Evolutionary conservation across 2,113 vertebrate genomes (phyloP), one percentile per base, ranked within the genome.

Genomic region (Oreotrochilus melanogaster): DNA sequence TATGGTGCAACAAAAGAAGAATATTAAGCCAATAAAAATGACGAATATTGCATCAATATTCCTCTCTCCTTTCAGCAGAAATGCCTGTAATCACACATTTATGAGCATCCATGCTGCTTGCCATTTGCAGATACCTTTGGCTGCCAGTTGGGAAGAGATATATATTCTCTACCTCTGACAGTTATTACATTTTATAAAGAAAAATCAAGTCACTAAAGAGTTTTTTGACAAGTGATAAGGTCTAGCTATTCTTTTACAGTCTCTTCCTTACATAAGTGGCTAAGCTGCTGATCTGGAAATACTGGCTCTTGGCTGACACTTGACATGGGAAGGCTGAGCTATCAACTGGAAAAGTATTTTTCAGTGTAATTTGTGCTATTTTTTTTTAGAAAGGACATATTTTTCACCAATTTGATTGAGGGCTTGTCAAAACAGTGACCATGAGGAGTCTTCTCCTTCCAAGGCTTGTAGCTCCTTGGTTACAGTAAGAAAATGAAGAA

Each of bases 151-250:
- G 76, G 61, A 92, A 92, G 88, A 96, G 75, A 93, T 65, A 95
- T 88, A 90, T 93, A 92, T 95, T 96, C 88, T 92, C 91, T 71
- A 75, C 75, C 79, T 88, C 69, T 97, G 95, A 96, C 92, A 92
- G 94, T 96, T 96, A 96, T 84, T 96, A 78, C 92, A 78, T 94
- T 97, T 92, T 88, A 94, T 93, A 90, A 92, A 93, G 94, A 96
- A 96, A 94, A 94, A 94, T 96, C 88, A 96, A 96, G 88, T 93
- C 93, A 94, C 78, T 96, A 74, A 96, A 94, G 85, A 92, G 92
- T 92, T 88, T 95, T 88, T 69, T 96, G 94, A 97, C 95, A 95
- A 96, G 64, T 88, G 93, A 93, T 96, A 96, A 96, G 95, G 75
- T 94, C 93, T 96, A 92, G 85, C 89, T 93, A 83, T 94, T 94